Conservation (phyloP, 2,888 invertebrate genomes). For the Drosophila tripunctata region DNA sequence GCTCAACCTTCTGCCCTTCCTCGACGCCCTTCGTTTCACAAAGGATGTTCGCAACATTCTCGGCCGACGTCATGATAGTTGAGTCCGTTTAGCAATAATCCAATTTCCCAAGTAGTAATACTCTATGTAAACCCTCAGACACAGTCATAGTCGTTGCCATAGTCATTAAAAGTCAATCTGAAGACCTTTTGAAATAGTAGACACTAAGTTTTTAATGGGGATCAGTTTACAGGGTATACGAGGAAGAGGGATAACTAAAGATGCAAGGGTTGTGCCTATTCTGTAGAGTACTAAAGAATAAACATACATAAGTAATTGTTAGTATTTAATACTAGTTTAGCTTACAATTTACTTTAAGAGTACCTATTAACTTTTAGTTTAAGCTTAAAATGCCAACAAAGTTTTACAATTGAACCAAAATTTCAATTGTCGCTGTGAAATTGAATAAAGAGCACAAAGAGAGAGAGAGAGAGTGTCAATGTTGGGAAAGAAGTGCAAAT, state of each 20-base stretch:
- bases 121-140: no score
- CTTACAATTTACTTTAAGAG: no score
- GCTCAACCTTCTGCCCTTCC: slow-evolving; percentile 59
- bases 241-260: no score
- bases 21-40: slow-evolving; percentile 65
- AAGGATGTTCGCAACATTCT: slow-evolving; percentile 58
- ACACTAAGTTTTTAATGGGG: no score
- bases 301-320: no score
- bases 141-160: background rate
- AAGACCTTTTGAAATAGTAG: no score
- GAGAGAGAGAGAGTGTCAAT: background rate
- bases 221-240: no score
- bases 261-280: no score
- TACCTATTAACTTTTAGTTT: background rate
- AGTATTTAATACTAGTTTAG: no score
- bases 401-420: slow-evolving; percentile 4
- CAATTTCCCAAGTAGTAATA: background rate
- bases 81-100: no score
- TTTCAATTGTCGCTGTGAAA: slow-evolving; percentile 14
- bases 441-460: background rate
- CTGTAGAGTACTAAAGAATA: no score
- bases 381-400: background rate
- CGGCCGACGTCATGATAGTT: slow-evolving; percentile 24
- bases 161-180: background rate
- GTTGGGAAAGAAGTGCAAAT: background rate